Conservation (phyloP, 2,113 vertebrate genomes). For the Electrona antarctica region DNA sequence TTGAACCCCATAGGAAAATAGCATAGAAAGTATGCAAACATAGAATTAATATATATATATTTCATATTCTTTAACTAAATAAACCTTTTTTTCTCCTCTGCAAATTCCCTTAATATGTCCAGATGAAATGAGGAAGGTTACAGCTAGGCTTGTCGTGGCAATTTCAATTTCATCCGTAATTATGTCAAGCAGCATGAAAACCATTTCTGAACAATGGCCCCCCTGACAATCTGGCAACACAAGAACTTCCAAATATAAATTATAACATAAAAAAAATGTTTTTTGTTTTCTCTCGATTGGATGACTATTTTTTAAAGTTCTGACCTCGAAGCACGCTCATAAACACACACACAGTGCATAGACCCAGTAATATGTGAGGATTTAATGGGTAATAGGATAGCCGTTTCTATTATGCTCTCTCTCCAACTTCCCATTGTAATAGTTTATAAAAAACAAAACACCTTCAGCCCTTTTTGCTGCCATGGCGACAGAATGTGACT, state of each 20-base stretch:
- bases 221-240: conserved; percentile 44
- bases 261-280: conserved; percentile 51
- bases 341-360: conserved; percentile 71
- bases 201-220: conserved; percentile 31
- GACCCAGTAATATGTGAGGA: conserved; percentile 57
- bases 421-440: conserved; percentile 44
- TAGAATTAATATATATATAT: conserved; percentile 67
- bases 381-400: conserved; percentile 57
- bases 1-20: conserved; percentile 83
- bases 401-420: background rate
- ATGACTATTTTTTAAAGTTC: conserved; percentile 40
- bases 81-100: conserved; percentile 55
- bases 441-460: conserved; percentile 52
- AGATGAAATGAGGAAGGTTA: conserved; percentile 60
- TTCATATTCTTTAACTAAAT: conserved; percentile 75
- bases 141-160: conserved; percentile 44
- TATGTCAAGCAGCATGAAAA: conserved; percentile 32
- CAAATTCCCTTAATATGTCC: conserved; percentile 67
- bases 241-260: conserved; percentile 65
- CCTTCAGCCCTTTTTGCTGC: conserved; percentile 66
- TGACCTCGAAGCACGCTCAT: conserved; percentile 30
- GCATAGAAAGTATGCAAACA: conserved; percentile 82
- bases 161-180: conserved; percentile 42
- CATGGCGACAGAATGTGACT: conserved; percentile 62
- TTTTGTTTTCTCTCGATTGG: background rate